Percentiles rank a stretch among this genome's conserved stretches.
Evolutionary conservation across 2,113 vertebrate genomes (phyloP).

Genomic region (Coturnix japonica): DNA sequence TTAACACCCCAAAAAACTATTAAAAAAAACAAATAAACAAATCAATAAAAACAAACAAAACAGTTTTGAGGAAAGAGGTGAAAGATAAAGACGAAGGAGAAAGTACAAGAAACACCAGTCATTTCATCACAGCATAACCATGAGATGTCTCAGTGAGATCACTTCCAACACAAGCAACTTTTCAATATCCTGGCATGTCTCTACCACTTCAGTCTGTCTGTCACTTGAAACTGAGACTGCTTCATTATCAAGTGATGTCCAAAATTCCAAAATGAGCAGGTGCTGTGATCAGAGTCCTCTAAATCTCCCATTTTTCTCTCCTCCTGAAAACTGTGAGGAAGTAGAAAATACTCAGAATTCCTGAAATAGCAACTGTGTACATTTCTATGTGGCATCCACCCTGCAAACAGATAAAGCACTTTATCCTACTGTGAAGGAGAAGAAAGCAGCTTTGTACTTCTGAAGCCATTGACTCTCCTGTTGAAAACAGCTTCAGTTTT

Average conservation of each 20-base stretch:
- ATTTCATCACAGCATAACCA: not conserved
- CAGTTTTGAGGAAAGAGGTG: not conserved
- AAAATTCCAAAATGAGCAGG: not conserved
- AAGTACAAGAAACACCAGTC: not conserved
- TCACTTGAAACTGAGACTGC: not conserved
- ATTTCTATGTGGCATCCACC: rapidly evolving
- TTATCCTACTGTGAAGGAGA: not conserved
- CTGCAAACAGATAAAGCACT: not conserved
- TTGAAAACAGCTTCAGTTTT: not conserved
- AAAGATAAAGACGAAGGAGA: not conserved
- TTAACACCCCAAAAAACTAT: not conserved
- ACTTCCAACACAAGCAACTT: not conserved
- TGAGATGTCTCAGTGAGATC: not conserved
- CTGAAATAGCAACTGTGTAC: not conserved
- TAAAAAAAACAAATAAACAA: not conserved
- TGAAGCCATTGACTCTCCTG: not conserved
- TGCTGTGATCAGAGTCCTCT: rapidly evolving
- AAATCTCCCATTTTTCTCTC: not conserved
- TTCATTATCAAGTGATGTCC: rapidly evolving
- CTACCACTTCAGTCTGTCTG: not conserved
- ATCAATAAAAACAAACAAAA: not conserved
- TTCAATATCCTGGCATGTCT: not conserved
- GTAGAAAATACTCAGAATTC: not conserved
- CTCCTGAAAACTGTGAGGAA: not conserved
- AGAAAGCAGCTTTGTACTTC: not conserved